phyloP scores from a whole-genome alignment of 2,888 invertebrate genomes.

The Cancer borealis region DNA sequence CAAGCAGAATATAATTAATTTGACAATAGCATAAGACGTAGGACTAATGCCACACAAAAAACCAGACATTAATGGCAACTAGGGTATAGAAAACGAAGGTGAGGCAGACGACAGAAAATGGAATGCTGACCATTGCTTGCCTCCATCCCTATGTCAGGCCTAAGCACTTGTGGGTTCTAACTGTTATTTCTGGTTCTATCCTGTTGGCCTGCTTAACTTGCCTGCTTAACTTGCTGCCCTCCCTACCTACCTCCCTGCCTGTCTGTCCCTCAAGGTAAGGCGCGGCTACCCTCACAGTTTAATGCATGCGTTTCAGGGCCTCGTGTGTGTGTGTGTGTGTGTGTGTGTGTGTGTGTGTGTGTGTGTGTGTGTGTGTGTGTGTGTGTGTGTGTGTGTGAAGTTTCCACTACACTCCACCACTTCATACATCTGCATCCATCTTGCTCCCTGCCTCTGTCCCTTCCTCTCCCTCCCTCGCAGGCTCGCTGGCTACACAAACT shows the following conservation, averaged over 20 bases:
- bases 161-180: neutral
- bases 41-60: too few relatives aligned
- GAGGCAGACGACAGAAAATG: neutral
- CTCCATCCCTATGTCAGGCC: neutral
- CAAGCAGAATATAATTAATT: too few relatives aligned
- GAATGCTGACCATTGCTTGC: neutral
- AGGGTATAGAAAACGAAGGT: too few relatives aligned
- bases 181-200: neutral
- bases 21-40: too few relatives aligned
- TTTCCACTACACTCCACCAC: neutral
- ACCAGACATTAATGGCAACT: neutral
- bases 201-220: neutral
- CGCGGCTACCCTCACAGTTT: neutral
- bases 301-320: neutral
- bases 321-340: constrained; percentile 32
- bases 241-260: neutral
- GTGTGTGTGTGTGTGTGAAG: neutral
- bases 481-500: neutral
- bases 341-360: constrained; percentile 32
- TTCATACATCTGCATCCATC: neutral
- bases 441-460: neutral
- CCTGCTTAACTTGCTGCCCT: too few relatives aligned
- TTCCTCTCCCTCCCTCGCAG: neutral
- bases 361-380: neutral
- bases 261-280: neutral